Conservation (phyloP, 2,888 invertebrate species). For the Escarpia spicata region DNA sequence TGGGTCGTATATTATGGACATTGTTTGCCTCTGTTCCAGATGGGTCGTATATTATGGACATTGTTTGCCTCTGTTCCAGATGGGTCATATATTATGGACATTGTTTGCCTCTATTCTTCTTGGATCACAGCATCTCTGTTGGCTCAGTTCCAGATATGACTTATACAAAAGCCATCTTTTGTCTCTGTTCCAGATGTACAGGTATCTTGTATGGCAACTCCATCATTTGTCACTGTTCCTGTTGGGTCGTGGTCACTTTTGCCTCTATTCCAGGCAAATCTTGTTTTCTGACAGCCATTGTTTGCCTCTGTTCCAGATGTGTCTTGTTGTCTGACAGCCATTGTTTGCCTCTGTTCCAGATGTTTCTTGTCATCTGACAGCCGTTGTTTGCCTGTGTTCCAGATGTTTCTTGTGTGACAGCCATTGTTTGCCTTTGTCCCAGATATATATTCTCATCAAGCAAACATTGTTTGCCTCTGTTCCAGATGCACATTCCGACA, state of each 20-base stretch:
- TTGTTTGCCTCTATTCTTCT: background rate
- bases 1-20: no score
- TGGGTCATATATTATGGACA: no score
- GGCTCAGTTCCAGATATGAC: no score
- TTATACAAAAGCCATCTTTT: no score
- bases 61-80: background rate
- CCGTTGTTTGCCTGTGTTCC: background rate
- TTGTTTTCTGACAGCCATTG: no score
- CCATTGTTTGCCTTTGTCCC: slow-evolving; percentile 50
- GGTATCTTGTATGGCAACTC: no score
- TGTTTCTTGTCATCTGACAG: slow-evolving; percentile 66
- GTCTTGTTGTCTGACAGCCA: slow-evolving; percentile 69
- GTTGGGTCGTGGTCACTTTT: no score
- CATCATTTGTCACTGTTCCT: no score
- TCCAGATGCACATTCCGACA: slow-evolving; percentile 92
- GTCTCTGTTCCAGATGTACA: no score
- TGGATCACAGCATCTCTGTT: no score
- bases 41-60: no score
- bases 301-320: slow-evolving; percentile 75
- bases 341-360: slow-evolving; percentile 70
- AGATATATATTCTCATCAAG: slow-evolving; percentile 81
- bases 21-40: background rate
- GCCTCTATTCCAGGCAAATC: no score
- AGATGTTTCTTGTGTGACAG: background rate
- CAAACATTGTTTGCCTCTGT: slow-evolving; percentile 41